Base-by-base conservation (phyloP, 2,888 invertebrate genomes). In the Sminthurides aquaticus region DNA sequence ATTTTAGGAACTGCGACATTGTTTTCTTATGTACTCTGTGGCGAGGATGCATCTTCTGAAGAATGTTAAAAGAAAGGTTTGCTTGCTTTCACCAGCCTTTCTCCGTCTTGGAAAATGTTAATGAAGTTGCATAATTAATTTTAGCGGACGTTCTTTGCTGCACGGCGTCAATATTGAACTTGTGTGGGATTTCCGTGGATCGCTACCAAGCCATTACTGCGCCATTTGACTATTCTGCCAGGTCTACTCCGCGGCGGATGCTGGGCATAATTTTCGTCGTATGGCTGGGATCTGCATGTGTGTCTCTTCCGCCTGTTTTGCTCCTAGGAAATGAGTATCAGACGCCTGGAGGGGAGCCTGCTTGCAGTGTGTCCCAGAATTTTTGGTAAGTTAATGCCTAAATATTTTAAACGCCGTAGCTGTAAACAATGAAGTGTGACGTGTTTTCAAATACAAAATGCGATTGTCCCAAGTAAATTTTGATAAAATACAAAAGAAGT, bases 101-200 rank as follows among this genome's bases (percentile, higher is more conserved):
- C n/a, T n/a, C n/a, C n/a, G n/a, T n/a, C n/a, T n/a, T n/a, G n/a
- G n/a, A n/a, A n/a, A n/a, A n/a, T n/a, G n/a, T n/a, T n/a, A n/a
- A n/a, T n/a, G n/a, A 34, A 34, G 5, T 34, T 34, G 15, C 43
- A 34, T 34, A 15, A 34, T 34, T 34, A 34, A 34, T 34, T 34
- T 34, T 93, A 62, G 92, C 95, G 78, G 98, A 99, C 79, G 94
- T 98, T 34, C 85, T 97, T 75, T 95, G 96, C 75, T 97, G 95
- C 78, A 94, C 98, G 24, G 97, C 98, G 18, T 96, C 96, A 75
- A 99, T 99, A 75, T 83, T 98, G 59, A 98, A 98, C 80, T 84
- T 99, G 70, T 97, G 97, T 79, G 96, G 96, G 85, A 97, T 99
- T 79, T 93, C 94, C 65, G 89, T 98, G 67, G 99, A 99, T 79